phyloP scores from a whole-genome alignment of 1,140 invertebrate genomes.

The Listronotus bonariensis region DNA sequence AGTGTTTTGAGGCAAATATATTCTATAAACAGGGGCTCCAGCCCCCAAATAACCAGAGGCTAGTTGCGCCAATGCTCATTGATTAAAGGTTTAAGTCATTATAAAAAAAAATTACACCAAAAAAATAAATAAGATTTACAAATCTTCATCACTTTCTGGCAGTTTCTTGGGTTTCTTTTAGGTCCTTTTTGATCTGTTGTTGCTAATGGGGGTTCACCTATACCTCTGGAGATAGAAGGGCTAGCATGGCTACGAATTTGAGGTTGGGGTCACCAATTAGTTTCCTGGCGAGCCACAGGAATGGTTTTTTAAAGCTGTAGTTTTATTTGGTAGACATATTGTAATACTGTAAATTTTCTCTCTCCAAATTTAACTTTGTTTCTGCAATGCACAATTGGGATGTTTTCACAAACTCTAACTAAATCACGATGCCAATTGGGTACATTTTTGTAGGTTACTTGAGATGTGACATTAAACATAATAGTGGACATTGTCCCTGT shows the following conservation, averaged over 20 bases:
- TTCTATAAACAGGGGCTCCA: too few relatives aligned
- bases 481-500: slow-evolving; percentile 98
- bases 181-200: slow-evolving; percentile 95
- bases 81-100: neutral
- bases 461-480: slow-evolving; percentile 99
- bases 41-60: too few relatives aligned
- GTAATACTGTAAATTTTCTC: slow-evolving; percentile 97
- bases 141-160: slow-evolving; percentile 94
- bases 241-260: slow-evolving; percentile 99
- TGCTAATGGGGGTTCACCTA: slow-evolving; percentile 97
- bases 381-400: slow-evolving; percentile 97
- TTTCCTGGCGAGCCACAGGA: slow-evolving; percentile 97
- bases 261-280: slow-evolving; percentile 99
- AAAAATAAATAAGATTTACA: slow-evolving; percentile 63
- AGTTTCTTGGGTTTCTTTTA: slow-evolving; percentile 92
- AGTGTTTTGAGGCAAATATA: too few relatives aligned
- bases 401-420: slow-evolving; percentile 98
- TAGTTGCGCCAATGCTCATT: too few relatives aligned
- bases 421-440: slow-evolving; percentile 99
- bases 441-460: slow-evolving; percentile 99
- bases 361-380: slow-evolving; percentile 99
- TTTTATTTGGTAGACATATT: slow-evolving; percentile 99
- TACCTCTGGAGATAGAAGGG: slow-evolving; percentile 96
- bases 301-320: slow-evolving; percentile 99
- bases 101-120: slow-evolving; percentile 14